A percentile compares a stretch with the other conserved stretches of the same genome.
Evolutionary conservation across 2,113 vertebrate genomes (phyloP).

Genomic region (Stomatorhinus ivindoensis): DNA sequence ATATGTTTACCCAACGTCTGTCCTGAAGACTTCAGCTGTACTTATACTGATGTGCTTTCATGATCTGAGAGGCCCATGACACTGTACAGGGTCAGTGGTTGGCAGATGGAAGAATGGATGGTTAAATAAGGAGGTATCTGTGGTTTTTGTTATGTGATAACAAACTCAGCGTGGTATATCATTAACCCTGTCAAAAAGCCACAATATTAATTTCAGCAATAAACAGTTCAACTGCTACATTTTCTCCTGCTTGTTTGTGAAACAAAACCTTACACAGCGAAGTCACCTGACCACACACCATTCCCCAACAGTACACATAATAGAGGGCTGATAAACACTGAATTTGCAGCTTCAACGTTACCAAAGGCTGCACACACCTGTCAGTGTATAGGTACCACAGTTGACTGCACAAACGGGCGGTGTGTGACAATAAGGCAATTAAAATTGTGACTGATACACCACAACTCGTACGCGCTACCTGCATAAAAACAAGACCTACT

Average conservation of each 20-base stretch:
- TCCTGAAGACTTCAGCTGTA: not conserved
- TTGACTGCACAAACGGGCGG: not conserved
- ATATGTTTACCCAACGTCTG: not conserved
- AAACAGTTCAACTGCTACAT: not conserved
- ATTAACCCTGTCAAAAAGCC: not conserved
- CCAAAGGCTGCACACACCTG: not conserved
- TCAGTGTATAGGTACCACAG: not conserved
- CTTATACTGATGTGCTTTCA: not conserved
- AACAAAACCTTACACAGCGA: not conserved
- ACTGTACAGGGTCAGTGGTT: not conserved
- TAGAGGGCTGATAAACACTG: not conserved
- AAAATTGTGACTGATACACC: not conserved
- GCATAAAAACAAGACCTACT: not conserved
- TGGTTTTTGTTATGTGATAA: not conserved
- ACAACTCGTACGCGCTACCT: not conserved
- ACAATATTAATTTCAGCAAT: not conserved
- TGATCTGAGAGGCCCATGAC: not conserved
- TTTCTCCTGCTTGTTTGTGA: not conserved
- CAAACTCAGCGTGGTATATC: not conserved
- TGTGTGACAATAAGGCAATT: not conserved
- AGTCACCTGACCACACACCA: not conserved
- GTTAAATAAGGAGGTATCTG: not conserved
- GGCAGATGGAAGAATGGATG: not conserved
- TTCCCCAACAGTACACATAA: not conserved
- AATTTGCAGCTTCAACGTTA: not conserved